These are phyloP conservation scores for Dermolepida albohirtum DNA, from an alignment of 2,888 invertebrate species.

Conservation along the genomic window DNA sequence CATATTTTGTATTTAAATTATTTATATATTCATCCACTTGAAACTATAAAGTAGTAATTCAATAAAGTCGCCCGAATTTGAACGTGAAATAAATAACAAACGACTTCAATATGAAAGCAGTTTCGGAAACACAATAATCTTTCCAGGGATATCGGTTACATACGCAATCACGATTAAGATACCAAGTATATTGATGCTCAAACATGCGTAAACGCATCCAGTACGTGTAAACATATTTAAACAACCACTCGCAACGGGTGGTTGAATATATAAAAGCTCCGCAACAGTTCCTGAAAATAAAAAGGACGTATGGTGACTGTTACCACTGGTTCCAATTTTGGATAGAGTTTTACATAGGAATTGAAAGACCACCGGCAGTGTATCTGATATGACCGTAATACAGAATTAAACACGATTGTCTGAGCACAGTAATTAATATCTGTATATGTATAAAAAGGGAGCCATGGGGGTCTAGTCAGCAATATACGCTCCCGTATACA, in stretches of 20 bases:
- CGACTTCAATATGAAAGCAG: no score
- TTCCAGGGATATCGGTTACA: constrained; percentile 24
- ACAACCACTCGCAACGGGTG: constrained; percentile 20
- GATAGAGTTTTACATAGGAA: constrained; percentile 44
- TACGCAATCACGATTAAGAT: constrained; percentile 12
- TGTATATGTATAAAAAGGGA: constrained; percentile 43
- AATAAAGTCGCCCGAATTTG: no score
- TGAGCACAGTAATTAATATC: constrained; percentile 51
- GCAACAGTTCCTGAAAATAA: constrained; percentile 8
- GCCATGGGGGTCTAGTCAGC: constrained; percentile 46
- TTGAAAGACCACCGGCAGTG: constrained; percentile 48
- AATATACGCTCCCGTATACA: constrained; percentile 43
- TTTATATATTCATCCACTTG: no score
- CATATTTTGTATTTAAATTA: no score
- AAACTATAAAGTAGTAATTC: no score
- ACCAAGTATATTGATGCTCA: constrained; percentile 11
- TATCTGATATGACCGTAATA: constrained; percentile 40
- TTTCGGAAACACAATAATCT: background rate
- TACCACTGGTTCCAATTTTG: background rate
- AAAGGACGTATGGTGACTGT: constrained; percentile 19
- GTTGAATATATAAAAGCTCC: constrained; percentile 2
- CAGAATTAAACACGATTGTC: constrained; percentile 49
- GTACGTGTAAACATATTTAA: constrained; percentile 12
- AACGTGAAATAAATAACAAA: no score
- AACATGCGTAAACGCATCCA: constrained; percentile 4